Percentiles rank a stretch among this genome's conserved stretches.
Evolutionary conservation across 2,888 invertebrate species (phyloP).

Genomic region (Dorcus parallelipipedus): DNA sequence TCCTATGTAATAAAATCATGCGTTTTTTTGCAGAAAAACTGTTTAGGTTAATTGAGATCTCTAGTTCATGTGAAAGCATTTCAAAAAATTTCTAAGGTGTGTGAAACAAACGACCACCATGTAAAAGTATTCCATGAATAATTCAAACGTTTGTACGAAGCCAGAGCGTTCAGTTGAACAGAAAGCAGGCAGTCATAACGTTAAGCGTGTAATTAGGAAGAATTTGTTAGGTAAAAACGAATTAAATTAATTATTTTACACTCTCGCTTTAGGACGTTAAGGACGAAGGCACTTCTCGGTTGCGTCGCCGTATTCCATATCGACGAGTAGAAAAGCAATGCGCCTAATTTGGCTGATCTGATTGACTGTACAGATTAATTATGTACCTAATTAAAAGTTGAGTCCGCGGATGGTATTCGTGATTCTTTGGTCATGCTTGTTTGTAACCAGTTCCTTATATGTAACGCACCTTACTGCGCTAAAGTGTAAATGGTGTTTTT

Average conservation of each 20-base stretch:
- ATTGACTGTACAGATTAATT: slow-evolving; percentile 48
- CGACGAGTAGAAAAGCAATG: slow-evolving; percentile 12
- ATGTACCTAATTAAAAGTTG: slow-evolving; percentile 45
- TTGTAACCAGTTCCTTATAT: slow-evolving; percentile 40
- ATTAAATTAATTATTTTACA: slow-evolving; percentile 22
- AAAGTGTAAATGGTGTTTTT: slow-evolving; percentile 44
- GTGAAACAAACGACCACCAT: neutral
- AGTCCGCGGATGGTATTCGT: slow-evolving; percentile 38
- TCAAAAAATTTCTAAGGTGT: too few species aligned
- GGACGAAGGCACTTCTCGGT: slow-evolving; percentile 5
- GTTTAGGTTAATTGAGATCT: too few species aligned
- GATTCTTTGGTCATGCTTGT: slow-evolving; percentile 38
- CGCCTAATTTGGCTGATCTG: slow-evolving; percentile 42
- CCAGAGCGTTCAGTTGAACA: too few species aligned
- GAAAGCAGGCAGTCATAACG: neutral
- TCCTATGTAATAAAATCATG: too few species aligned
- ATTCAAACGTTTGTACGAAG: too few species aligned
- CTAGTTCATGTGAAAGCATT: too few species aligned
- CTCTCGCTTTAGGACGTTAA: slow-evolving; percentile 19
- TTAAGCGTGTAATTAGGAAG: slow-evolving; percentile 8
- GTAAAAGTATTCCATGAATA: too few species aligned
- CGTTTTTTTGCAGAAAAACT: too few species aligned
- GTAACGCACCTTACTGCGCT: slow-evolving; percentile 38
- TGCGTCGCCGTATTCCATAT: slow-evolving; percentile 8
- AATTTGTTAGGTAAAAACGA: slow-evolving; percentile 16